Evolutionary conservation across 2,797 vertebrate genomes (phyloP).

Genomic region (Protosalanx chinensis): DNA sequence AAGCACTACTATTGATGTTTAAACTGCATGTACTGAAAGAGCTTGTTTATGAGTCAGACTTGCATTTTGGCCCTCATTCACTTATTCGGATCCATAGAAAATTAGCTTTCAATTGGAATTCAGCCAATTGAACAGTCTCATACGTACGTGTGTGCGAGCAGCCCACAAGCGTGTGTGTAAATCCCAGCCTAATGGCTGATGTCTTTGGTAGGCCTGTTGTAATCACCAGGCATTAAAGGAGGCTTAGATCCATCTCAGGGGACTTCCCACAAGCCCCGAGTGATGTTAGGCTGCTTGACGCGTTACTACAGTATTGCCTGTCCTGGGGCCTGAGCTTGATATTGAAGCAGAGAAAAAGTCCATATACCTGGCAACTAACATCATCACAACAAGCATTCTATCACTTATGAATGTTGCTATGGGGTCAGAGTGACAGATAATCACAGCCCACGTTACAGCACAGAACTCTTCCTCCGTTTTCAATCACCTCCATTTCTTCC

Average conservation of each 20-base stretch:
- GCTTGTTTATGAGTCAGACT: too few relatives aligned
- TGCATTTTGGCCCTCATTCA: too few relatives aligned
- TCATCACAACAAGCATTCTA: not conserved
- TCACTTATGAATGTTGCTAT: constrained; percentile 40
- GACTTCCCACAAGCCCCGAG: not conserved
- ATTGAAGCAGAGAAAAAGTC: constrained; percentile 18
- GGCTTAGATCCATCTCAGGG: constrained; percentile 1
- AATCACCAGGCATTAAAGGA: constrained; percentile 15
- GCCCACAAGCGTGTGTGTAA: not conserved
- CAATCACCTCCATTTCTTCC: not conserved
- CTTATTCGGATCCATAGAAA: too few relatives aligned
- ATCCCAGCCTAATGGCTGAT: not conserved
- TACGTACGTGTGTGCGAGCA: not conserved
- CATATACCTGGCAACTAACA: constrained; percentile 33
- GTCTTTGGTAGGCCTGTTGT: constrained; percentile 9
- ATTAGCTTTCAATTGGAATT: too few relatives aligned
- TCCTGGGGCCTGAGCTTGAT: constrained; percentile 26
- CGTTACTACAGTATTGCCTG: not conserved
- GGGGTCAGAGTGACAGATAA: constrained; percentile 31
- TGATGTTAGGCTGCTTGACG: not conserved
- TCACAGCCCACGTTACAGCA: not conserved
- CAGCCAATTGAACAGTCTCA: not conserved
- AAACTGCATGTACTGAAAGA: too few relatives aligned
- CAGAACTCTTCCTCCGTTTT: not conserved
- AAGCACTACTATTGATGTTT: too few relatives aligned